A percentile compares a stretch with the other conserved stretches of the same genome.
These are phyloP conservation scores for Paramuricea clavata DNA, from an alignment of 92 coral and sea anemone genomes.

Conservation along the genomic window DNA sequence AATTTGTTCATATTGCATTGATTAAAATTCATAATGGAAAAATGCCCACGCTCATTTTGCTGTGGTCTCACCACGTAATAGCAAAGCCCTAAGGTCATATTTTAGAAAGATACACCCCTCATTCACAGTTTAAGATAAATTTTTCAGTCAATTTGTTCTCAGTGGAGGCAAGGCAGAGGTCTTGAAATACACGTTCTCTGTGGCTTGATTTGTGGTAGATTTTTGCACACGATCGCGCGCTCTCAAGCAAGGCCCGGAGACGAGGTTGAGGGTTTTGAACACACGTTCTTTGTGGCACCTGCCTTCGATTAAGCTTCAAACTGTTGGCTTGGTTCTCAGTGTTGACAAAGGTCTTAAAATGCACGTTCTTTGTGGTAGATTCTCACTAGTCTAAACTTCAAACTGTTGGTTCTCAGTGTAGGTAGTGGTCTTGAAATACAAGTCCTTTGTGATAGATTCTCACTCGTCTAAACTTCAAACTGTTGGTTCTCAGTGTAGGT, in stretches of 20 bases:
- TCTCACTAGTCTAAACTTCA: no score
- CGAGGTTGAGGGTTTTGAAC: background rate
- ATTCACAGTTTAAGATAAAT: background rate
- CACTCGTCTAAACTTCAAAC: no score
- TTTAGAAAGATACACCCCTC: conserved; percentile 10
- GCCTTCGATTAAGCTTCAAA: no score
- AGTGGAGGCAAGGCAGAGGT: background rate
- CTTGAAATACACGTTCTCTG: background rate
- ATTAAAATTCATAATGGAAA: conserved; percentile 9
- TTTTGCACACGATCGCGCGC: background rate
- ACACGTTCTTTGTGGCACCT: no score
- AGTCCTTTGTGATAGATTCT: no score
- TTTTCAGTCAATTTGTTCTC: background rate
- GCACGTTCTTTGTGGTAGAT: no score
- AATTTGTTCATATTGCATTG: conserved; percentile 22
- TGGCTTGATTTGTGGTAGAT: background rate
- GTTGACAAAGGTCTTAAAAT: no score
- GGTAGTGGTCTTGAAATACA: no score
- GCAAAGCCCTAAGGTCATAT: conserved; percentile 1
- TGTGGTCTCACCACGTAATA: background rate
- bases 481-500: no score
- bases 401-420: no score
- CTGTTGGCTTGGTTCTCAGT: no score
- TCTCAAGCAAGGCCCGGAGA: background rate
- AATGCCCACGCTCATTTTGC: background rate